phyloP scores from a whole-genome alignment of 2,797 vertebrate species.

The Varecia variegata region DNA sequence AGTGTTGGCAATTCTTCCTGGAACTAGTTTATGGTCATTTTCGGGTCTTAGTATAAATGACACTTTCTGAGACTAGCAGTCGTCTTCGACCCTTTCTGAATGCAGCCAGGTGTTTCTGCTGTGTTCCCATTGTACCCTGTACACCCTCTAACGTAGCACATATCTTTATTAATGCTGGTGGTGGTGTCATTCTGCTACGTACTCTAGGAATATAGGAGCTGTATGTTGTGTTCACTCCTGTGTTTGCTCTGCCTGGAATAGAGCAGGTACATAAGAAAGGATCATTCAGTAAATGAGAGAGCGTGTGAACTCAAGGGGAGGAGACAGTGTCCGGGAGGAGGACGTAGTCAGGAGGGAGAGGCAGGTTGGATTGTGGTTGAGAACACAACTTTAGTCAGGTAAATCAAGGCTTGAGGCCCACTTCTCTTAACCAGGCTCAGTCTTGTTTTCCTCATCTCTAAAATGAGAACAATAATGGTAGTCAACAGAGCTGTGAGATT shows the following conservation, averaged over 20 bases:
- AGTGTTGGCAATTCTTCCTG: neutral
- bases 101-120: neutral
- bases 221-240: neutral
- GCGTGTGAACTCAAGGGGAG: neutral
- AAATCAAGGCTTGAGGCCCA: neutral
- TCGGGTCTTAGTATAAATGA: neutral
- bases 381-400: neutral
- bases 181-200: neutral
- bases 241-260: neutral
- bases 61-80: neutral
- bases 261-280: neutral
- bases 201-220: neutral
- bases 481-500: neutral
- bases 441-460: neutral
- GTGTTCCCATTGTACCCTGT: neutral
- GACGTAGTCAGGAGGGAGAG: neutral
- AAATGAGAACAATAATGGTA: neutral
- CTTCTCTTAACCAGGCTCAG: neutral
- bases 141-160: neutral
- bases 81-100: neutral
- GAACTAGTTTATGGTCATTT: neutral
- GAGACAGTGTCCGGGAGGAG: neutral
- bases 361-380: neutral
- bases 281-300: neutral
- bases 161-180: fast-evolving